phyloP scores from a whole-genome alignment of 2,113 vertebrate genomes.

The Periophthalmus modestus region DNA sequence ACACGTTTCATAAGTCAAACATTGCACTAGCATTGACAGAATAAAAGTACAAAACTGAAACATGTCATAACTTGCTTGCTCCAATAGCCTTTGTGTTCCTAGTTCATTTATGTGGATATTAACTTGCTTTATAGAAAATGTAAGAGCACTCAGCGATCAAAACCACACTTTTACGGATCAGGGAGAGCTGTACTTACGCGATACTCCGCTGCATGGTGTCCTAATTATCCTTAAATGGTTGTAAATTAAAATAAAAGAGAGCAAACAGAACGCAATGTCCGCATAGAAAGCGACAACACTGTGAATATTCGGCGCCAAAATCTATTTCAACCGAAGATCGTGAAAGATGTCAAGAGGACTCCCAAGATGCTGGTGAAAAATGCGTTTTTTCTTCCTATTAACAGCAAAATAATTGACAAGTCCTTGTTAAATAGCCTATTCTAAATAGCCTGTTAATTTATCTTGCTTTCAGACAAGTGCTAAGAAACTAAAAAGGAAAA shows the following conservation, averaged over 20 bases:
- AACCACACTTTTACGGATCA: background rate
- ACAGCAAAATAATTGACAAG: background rate
- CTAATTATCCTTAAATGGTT: background rate
- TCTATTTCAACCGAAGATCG: slow-evolving; percentile 44
- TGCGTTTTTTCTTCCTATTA: background rate
- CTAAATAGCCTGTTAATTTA: background rate
- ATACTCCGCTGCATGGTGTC: slow-evolving; percentile 78
- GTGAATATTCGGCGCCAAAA: slow-evolving; percentile 74
- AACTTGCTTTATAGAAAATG: background rate
- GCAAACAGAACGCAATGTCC: background rate
- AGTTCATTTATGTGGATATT: background rate
- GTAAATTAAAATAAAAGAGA: background rate
- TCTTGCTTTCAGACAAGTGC: background rate
- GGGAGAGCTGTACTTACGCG: slow-evolving; percentile 62
- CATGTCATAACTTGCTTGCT: background rate
- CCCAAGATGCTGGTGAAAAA: background rate
- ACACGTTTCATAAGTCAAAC: no score
- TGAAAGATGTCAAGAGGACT: fast-evolving
- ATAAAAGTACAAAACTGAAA: no score
- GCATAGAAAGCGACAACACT: slow-evolving; percentile 13
- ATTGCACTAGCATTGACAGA: no score
- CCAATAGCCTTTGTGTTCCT: background rate
- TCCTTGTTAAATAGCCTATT: background rate
- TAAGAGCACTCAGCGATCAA: background rate
- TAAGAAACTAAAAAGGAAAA: background rate